Evolutionary conservation across 2,113 vertebrate genomes (phyloP).

Genomic region (Bubo scandiacus): DNA sequence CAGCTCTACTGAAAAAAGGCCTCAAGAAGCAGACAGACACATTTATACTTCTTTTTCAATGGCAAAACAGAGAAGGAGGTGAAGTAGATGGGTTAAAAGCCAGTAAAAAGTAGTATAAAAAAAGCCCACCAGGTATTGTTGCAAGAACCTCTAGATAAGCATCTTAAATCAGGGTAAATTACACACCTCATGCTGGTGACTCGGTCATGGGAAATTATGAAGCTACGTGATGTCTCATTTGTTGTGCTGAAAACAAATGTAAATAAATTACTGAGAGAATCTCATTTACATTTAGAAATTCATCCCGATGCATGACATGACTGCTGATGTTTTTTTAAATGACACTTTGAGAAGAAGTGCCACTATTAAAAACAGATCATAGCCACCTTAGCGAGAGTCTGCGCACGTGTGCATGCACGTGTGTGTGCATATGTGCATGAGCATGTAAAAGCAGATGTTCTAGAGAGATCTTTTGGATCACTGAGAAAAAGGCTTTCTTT

Average conservation of each 20-base stretch:
- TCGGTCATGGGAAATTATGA: conserved; percentile 85
- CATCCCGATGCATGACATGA: conserved; percentile 76
- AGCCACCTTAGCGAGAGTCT: neutral
- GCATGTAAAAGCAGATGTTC: neutral
- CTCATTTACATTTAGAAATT: conserved; percentile 85
- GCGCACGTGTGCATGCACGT: rapidly evolving
- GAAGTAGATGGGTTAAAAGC: conserved; percentile 19
- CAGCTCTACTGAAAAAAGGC: neutral
- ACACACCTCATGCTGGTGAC: conserved; percentile 79
- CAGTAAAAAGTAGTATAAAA: conserved; percentile 12
- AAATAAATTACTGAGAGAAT: conserved; percentile 84
- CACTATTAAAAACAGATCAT: conserved; percentile 67
- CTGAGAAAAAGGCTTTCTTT: neutral
- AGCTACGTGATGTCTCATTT: conserved; percentile 85
- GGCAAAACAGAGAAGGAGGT: neutral
- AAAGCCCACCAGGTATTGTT: conserved; percentile 67
- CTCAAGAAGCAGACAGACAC: neutral
- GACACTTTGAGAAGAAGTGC: conserved; percentile 71
- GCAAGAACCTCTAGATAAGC: conserved; percentile 75
- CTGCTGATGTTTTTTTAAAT: conserved; percentile 73
- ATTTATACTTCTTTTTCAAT: neutral
- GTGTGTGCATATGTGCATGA: neutral
- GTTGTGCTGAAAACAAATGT: conserved; percentile 86
- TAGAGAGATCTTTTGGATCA: neutral
- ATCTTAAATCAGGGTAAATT: conserved; percentile 83